Evolutionary conservation across 2,888 invertebrate genomes (phyloP).

Genomic region (Exephanes ischioxanthus): DNA sequence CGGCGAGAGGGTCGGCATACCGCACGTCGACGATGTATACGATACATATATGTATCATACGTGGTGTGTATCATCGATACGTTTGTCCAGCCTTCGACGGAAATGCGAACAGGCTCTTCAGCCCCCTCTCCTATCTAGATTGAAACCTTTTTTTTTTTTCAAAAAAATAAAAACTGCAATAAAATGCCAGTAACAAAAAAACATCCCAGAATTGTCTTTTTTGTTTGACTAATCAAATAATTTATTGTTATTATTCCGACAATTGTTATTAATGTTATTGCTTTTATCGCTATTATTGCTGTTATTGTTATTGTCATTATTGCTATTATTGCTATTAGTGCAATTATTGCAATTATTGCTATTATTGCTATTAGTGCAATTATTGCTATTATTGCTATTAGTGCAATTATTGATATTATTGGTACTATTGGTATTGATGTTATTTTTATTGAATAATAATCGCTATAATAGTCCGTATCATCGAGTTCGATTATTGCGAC

Average conservation of each 20-base stretch:
- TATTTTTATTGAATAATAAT: neutral
- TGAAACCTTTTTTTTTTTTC: neutral
- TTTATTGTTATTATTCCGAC: too few species aligned
- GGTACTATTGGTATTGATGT: too few species aligned
- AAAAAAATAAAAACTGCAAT: neutral
- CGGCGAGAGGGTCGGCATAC: conserved; percentile 15
- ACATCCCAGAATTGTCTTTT: neutral
- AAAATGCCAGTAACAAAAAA: neutral
- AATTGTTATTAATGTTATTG: too few species aligned
- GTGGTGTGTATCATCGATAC: conserved; percentile 48
- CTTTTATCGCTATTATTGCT: too few species aligned
- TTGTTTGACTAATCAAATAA: neutral
- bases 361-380: too few species aligned
- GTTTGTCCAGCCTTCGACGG: conserved; percentile 36
- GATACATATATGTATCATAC: neutral
- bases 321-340: too few species aligned
- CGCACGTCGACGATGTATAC: neutral
- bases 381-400: too few species aligned
- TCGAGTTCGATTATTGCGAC: neutral
- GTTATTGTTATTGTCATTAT: too few species aligned
- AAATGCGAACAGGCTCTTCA: conserved; percentile 3
- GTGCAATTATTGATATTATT: too few species aligned
- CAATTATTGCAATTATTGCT: too few species aligned
- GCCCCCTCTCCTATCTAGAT: neutral
- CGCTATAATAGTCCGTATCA: neutral